Percentiles rank a stretch among this genome's conserved stretches.
phyloP scores from a whole-genome alignment of 1,140 invertebrate genomes.

The Platyura marginata region DNA sequence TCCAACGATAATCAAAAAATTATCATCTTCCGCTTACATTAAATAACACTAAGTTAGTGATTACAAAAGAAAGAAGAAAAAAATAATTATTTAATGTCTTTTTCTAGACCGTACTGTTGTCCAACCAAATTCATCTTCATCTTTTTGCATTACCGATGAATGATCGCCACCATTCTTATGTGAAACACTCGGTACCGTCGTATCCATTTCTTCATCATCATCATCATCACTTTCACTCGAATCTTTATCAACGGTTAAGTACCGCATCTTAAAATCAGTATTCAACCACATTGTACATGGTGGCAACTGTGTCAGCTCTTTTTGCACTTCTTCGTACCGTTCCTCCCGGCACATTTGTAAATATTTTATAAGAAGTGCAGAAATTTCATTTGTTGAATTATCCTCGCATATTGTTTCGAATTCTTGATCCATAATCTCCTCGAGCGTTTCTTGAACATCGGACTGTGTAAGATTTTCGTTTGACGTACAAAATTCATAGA shows the following conservation, averaged over 20 bases:
- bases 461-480: constrained; percentile 31
- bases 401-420: constrained; percentile 45
- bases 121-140: constrained; percentile 36
- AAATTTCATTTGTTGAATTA: constrained; percentile 32
- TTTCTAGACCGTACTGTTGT: constrained; percentile 31
- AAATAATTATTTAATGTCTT: constrained; percentile 25
- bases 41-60: too few species aligned
- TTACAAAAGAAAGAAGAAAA: too few species aligned
- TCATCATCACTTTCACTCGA: constrained; percentile 27
- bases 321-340: constrained; percentile 21
- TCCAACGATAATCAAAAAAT: too few species aligned
- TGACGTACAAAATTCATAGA: constrained; percentile 34
- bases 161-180: not conserved
- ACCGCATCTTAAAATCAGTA: constrained; percentile 18
- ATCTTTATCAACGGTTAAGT: constrained; percentile 17
- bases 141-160: constrained; percentile 18
- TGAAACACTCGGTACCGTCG: constrained; percentile 1
- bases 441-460: constrained; percentile 34
- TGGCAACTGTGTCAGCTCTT: constrained; percentile 21
- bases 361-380: constrained; percentile 26
- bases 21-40: too few species aligned
- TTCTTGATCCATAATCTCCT: constrained; percentile 43
- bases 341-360: constrained; percentile 22
- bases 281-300: constrained; percentile 22
- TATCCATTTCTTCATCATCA: constrained; percentile 13